Evolutionary conservation across 37 sponge, comb jelly and placozoan species (phyloP).

Genomic region (Chondrilla cf. caribensis): DNA sequence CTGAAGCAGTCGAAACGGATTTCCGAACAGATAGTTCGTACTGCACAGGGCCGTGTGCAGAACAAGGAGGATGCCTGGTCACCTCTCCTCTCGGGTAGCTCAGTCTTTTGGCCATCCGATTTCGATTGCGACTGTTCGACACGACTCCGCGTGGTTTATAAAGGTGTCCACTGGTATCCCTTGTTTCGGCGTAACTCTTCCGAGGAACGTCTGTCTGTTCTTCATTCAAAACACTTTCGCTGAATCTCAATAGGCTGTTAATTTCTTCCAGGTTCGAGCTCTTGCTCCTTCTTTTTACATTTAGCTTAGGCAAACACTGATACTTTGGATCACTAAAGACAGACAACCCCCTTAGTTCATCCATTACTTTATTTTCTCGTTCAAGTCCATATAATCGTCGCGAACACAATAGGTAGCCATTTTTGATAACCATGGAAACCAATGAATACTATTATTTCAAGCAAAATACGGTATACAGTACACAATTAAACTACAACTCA

Average conservation of each 20-base stretch:
- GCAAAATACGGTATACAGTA: no score
- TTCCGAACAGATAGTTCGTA: not conserved
- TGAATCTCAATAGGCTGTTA: not conserved
- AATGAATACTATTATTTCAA: no score
- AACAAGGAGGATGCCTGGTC: not conserved
- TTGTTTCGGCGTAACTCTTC: conserved; percentile 4
- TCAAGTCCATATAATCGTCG: no score
- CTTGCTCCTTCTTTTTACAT: not conserved
- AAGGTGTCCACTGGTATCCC: not conserved
- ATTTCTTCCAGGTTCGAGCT: not conserved
- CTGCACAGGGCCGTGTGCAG: not conserved
- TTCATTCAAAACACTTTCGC: not conserved
- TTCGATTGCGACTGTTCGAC: not conserved
- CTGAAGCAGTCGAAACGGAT: not conserved
- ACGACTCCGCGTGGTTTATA: not conserved
- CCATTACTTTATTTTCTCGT: not conserved
- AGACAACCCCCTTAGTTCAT: not conserved
- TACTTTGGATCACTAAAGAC: not conserved
- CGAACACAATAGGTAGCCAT: no score
- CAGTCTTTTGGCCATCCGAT: not conserved
- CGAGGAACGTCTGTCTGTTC: no score
- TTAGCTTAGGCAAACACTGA: not conserved
- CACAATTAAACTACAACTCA: not conserved
- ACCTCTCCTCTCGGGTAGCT: not conserved
- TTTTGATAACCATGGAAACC: no score